Conservation (phyloP, 2,797 vertebrate genomes). For the Spinus olivaceus region DNA sequence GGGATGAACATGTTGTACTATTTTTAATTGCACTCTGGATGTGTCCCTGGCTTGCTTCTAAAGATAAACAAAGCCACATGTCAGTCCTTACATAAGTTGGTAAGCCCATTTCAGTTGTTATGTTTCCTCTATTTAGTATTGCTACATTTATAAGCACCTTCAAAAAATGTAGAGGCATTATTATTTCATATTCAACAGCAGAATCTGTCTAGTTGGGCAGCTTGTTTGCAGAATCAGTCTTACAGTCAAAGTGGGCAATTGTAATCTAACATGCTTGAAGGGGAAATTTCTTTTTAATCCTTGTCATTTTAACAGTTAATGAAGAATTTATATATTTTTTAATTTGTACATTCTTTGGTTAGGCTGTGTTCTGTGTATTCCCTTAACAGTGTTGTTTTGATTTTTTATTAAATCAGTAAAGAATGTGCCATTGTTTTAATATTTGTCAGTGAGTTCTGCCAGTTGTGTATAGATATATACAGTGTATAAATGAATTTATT, state of each 20-base stretch:
- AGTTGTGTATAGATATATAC: background rate
- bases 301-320: background rate
- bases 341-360: background rate
- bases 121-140: background rate
- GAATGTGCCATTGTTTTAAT: background rate
- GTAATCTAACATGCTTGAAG: accelerated
- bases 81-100: constrained; percentile 12
- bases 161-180: background rate
- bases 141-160: background rate
- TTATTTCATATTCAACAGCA: background rate
- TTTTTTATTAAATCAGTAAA: background rate
- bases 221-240: background rate
- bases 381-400: accelerated
- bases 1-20: constrained; percentile 13
- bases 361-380: background rate
- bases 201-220: background rate
- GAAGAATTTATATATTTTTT: background rate
- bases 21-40: constrained; percentile 10
- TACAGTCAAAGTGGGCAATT: background rate
- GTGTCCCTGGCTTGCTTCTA: background rate
- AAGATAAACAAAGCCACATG: constrained; percentile 29
- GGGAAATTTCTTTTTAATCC: background rate
- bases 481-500: background rate
- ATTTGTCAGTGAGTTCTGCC: background rate
- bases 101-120: background rate